These are phyloP conservation scores for Lissonota sp. DNA, from an alignment of 2,888 invertebrate species.

Conservation along the genomic window DNA sequence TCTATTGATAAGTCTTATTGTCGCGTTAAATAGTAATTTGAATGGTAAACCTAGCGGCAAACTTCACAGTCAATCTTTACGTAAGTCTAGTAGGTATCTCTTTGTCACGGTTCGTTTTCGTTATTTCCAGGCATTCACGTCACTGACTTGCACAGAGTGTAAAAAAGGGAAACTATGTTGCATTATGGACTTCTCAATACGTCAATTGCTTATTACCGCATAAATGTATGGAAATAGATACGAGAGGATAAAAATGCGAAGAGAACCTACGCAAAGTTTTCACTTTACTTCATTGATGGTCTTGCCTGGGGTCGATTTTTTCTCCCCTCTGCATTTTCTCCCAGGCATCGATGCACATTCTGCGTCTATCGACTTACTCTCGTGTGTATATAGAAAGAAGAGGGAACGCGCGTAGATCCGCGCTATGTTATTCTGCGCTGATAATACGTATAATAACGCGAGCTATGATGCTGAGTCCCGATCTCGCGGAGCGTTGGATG, in stretches of 20 bases:
- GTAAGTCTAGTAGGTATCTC: neutral
- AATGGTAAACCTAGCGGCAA: too few relatives aligned
- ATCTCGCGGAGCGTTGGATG: slow-evolving; percentile 9
- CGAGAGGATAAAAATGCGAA: slow-evolving; percentile 5
- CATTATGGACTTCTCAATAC: neutral
- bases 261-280: slow-evolving; percentile 31
- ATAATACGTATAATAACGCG: slow-evolving; percentile 36
- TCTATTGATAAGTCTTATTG: too few relatives aligned
- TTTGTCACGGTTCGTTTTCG: slow-evolving; percentile 14
- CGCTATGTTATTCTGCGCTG: neutral
- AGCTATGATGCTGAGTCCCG: slow-evolving; percentile 51
- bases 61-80: too few relatives aligned
- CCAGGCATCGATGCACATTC: slow-evolving; percentile 20
- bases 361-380: too few relatives aligned
- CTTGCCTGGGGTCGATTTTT: slow-evolving; percentile 11
- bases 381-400: slow-evolving; percentile 25
- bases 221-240: slow-evolving; percentile 34
- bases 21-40: too few relatives aligned
- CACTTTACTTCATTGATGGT: slow-evolving; percentile 13
- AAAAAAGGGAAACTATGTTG: slow-evolving; percentile 24
- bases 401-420: slow-evolving; percentile 3
- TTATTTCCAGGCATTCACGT: slow-evolving; percentile 43
- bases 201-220: slow-evolving; percentile 6
- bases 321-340: neutral
- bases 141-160: neutral